Base-by-base conservation (phyloP, 2,888 invertebrate genomes). In the Aphodius sticticus region DNA sequence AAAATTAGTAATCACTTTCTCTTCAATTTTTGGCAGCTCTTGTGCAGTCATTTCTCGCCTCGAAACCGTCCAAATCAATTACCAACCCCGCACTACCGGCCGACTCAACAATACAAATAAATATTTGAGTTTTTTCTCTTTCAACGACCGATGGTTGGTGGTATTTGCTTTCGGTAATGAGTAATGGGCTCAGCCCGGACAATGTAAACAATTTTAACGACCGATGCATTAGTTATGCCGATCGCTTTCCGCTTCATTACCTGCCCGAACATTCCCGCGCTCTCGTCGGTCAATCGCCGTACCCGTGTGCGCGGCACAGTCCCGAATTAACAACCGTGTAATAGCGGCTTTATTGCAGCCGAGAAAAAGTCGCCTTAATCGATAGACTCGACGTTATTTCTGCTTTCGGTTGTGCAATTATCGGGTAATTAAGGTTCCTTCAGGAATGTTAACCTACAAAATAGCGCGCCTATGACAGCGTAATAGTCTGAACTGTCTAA, bases 91-190 rank as follows among this genome's bases (percentile, higher is more conserved):
- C 53, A 53, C 12, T 53, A 1, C 9, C 2, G 7, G 53, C 53
- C 53, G 9, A 7, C 53, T 53, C 53, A 12, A 53, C 53, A 53
- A 7, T 9, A 7, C 7, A 53, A 53, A 12, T 9, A 53, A 9
- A 53, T 9, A 53, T 53, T 53, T 53, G 53, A 53, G 53, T 7
- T 53, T 53, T 53, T 53, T 53, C 53, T 53, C 9, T 53, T 53
- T 53, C 53, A 53, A 53, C 53, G 53, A 53, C 53, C 53, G 53
- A 53, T 12, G 12, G 12, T 12, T 53, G 53, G 12, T 53, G 53
- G 53, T 53, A 53, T 53, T 53, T 53, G 53, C 53, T 53, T 53
- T 53, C 53, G 53, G 53, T 53, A 53, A 53, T 53, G 53, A 53
- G 53, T 53, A 53, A 53, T 53, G 53, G 53, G 53, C 53, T 53